These are phyloP conservation scores for Taenioides sp. DNA, from an alignment of 2,797 vertebrate genomes.

Conservation along the genomic window DNA sequence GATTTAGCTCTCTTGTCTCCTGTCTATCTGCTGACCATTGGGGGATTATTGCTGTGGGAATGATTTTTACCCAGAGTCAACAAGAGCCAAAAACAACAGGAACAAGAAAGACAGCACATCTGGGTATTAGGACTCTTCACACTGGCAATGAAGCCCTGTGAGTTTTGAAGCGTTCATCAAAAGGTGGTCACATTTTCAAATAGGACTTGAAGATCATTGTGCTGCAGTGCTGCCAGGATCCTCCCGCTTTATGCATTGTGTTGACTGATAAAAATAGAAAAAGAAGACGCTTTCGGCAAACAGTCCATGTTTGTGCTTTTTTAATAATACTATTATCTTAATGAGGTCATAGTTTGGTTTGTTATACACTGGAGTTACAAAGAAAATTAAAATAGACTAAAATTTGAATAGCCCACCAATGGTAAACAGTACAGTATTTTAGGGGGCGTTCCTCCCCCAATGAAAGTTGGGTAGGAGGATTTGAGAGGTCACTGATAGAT, in stretches of 20 bases:
- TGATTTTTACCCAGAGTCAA: conserved; percentile 79
- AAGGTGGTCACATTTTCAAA: conserved; percentile 48
- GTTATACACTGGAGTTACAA: conserved; percentile 99
- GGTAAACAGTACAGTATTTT: conserved; percentile 96
- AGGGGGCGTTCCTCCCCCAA: conserved; percentile 85
- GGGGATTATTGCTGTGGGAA: conserved; percentile 78
- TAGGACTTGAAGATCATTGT: conserved; percentile 43
- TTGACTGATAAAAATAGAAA: conserved; percentile 68
- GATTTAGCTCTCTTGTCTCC: conserved; percentile 70
- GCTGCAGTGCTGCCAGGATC: conserved; percentile 69
- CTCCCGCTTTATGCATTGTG: conserved; percentile 58
- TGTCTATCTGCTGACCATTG: conserved; percentile 69
- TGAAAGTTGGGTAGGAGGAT: conserved; percentile 83
- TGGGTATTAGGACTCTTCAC: conserved; percentile 71
- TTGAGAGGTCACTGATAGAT: conserved; percentile 98
- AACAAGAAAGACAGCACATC: conserved; percentile 74
- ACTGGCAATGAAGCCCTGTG: conserved; percentile 64
- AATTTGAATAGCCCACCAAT: conserved; percentile 93
- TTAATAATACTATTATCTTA: conserved; percentile 99
- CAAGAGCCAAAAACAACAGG: conserved; percentile 70
- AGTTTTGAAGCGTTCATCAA: conserved; percentile 62
- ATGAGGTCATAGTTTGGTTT: conserved; percentile 99
- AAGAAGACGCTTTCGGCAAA: conserved; percentile 92
- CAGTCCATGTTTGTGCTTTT: conserved; percentile 98
- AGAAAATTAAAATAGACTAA: conserved; percentile 88